Evolutionary conservation across 2,888 invertebrate genomes (phyloP).

Genomic region (Ditylenchus weischeri): DNA sequence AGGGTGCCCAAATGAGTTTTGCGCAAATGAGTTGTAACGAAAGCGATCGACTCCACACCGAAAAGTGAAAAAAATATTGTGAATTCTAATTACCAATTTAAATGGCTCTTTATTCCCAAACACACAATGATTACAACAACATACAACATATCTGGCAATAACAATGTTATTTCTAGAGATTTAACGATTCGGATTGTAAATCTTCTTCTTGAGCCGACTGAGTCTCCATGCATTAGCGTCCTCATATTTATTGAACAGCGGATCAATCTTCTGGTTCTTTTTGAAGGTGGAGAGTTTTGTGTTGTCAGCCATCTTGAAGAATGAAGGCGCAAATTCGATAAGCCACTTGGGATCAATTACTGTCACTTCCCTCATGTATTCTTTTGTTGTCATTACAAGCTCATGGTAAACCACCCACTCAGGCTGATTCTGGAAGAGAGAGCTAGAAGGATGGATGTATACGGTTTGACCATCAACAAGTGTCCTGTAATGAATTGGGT

Average conservation of each 20-base stretch:
- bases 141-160: no score
- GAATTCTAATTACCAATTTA: no score
- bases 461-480: conserved; percentile 90
- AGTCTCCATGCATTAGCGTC: conserved; percentile 99
- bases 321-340: conserved; percentile 96
- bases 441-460: conserved; percentile 96
- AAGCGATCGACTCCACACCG: no score
- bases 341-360: conserved; percentile 98
- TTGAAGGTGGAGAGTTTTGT: conserved; percentile 97
- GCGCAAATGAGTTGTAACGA: no score
- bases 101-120: not conserved
- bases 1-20: no score
- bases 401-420: conserved; percentile 99
- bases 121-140: not conserved
- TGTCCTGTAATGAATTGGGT: conserved; percentile 72
- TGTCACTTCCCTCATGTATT: conserved; percentile 62
- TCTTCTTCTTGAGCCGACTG: conserved; percentile 66
- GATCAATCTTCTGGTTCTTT: conserved; percentile 95
- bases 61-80: no score
- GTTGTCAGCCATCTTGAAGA: conserved; percentile 97
- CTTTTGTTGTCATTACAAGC: conserved; percentile 67
- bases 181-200: conserved; percentile 59
- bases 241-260: conserved; percentile 96
- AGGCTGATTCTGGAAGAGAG: conserved; percentile 94
- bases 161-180: not conserved